Percentiles rank a stretch among this genome's conserved stretches.
Conservation (phyloP, 2,888 invertebrate species). For the Chromoteleia sp. region DNA sequence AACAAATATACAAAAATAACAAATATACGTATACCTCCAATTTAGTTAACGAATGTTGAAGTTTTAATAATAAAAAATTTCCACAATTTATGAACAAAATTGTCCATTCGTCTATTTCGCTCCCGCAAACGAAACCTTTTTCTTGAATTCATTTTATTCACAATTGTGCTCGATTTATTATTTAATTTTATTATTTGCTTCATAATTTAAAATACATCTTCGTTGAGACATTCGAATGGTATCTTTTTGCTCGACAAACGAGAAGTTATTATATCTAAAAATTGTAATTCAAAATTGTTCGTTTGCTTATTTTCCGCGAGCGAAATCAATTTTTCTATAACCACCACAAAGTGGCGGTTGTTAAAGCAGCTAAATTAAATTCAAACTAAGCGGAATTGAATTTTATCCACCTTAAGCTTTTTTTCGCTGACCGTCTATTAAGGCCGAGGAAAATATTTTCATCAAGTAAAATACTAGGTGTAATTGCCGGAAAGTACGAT, state of each 20-base stretch:
- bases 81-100: conserved; percentile 14
- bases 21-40: conserved; percentile 33
- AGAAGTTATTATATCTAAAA: neutral
- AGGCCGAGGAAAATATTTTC: conserved; percentile 31
- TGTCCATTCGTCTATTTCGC: too few species aligned
- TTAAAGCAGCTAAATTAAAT: conserved; percentile 13
- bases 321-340: conserved; percentile 23
- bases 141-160: too few species aligned
- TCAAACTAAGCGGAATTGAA: conserved; percentile 24
- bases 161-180: too few species aligned
- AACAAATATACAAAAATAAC: conserved; percentile 55
- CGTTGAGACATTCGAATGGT: too few species aligned
- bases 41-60: conserved; percentile 36
- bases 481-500: too few species aligned
- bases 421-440: conserved; percentile 7
- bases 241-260: neutral
- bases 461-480: conserved; percentile 21
- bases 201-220: too few species aligned
- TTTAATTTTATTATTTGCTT: too few species aligned
- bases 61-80: conserved; percentile 30
- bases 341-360: conserved; percentile 11
- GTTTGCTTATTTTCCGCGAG: neutral
- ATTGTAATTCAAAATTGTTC: conserved; percentile 23
- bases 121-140: neutral
- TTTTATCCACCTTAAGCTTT: too few species aligned